A percentile compares a stretch with the other conserved stretches of the same genome.
phyloP scores from a whole-genome alignment of 2,888 invertebrate species.

The Hipparchia sbordonii region DNA sequence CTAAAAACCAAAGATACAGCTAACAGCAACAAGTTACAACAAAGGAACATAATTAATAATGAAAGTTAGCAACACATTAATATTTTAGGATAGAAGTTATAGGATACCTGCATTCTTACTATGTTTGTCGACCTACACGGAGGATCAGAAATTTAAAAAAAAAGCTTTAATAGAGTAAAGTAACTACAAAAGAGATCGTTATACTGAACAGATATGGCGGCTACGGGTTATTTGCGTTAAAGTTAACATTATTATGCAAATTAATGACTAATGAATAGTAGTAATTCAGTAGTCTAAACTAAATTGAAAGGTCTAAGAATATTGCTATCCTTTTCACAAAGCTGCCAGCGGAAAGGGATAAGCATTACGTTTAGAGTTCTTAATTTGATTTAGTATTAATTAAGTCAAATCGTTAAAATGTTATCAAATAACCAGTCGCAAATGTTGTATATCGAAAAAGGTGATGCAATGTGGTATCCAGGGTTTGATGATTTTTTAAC shows the following conservation, averaged over 20 bases:
- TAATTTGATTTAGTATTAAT: no score
- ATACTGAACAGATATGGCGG: no score
- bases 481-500: no score
- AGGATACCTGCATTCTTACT: constrained; percentile 17
- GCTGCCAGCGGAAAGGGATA: no score
- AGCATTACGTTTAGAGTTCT: no score
- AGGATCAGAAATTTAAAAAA: constrained; percentile 7
- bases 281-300: no score
- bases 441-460: no score
- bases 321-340: no score
- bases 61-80: constrained; percentile 3
- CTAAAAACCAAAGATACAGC: not conserved
- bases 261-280: not conserved
- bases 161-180: not conserved
- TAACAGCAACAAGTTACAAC: not conserved
- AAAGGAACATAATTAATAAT: not conserved
- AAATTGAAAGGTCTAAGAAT: no score
- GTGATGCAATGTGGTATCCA: no score
- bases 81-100: constrained; percentile 7
- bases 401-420: no score
- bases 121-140: constrained; percentile 23
- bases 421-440: no score
- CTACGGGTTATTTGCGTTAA: not conserved
- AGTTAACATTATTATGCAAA: not conserved
- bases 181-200: not conserved